A percentile compares a stretch with the other conserved stretches of the same genome.
Evolutionary conservation across 1,140 invertebrate species (phyloP).

Genomic region (Cydia splendana): DNA sequence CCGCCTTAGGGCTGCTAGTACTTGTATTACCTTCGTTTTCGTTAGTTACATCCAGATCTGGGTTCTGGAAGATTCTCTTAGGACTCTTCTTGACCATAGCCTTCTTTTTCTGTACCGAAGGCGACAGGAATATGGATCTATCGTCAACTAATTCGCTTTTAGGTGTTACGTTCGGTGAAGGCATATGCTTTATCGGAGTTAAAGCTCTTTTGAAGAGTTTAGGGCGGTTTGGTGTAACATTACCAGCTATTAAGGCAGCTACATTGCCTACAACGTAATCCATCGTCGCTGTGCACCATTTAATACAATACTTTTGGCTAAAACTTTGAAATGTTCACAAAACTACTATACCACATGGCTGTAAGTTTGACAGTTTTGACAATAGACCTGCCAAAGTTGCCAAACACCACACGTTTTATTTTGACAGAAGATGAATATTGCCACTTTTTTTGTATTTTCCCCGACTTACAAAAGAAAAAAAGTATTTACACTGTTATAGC

Average conservation of each 20-base stretch:
- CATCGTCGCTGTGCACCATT: conserved; percentile 46
- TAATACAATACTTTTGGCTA: not conserved
- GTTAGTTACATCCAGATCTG: conserved; percentile 56
- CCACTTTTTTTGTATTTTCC: not conserved
- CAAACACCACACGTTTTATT: conserved; percentile 10
- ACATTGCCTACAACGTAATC: conserved; percentile 73
- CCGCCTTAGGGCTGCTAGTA: conserved; percentile 57
- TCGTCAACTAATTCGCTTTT: conserved; percentile 69
- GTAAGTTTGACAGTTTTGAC: conserved; percentile 14
- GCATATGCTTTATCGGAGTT: conserved; percentile 71
- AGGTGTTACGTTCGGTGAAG: conserved; percentile 73
- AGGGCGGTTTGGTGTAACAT: conserved; percentile 71
- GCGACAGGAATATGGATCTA: conserved; percentile 70
- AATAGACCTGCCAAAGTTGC: not conserved
- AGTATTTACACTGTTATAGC: no score
- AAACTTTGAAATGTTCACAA: not conserved
- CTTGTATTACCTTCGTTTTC: conserved; percentile 47
- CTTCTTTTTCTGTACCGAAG: conserved; percentile 69
- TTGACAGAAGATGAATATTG: not conserved
- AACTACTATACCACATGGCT: conserved; percentile 14
- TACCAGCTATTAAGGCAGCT: conserved; percentile 68
- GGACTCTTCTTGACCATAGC: conserved; percentile 73
- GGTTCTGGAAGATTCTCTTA: conserved; percentile 73
- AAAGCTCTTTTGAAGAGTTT: conserved; percentile 58
- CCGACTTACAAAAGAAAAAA: not conserved